phyloP scores from a whole-genome alignment of 1,140 invertebrate genomes.

The Orius laevigatus region DNA sequence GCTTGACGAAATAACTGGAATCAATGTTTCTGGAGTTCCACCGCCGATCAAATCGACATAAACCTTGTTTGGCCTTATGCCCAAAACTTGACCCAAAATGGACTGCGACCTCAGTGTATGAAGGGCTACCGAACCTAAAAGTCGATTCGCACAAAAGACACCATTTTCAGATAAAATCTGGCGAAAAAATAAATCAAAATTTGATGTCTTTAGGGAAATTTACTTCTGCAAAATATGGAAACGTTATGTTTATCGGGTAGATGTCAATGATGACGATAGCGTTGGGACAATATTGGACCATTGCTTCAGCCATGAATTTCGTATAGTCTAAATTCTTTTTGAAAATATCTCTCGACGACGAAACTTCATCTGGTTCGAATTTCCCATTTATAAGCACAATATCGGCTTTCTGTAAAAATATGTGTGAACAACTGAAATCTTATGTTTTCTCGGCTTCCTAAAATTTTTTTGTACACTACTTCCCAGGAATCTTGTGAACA shows the following conservation, averaged over 20 bases:
- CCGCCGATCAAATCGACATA: too few species aligned
- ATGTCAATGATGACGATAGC: slow-evolving; percentile 10
- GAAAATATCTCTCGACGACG: slow-evolving; percentile 6
- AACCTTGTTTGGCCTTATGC: too few species aligned
- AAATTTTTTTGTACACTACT: background rate
- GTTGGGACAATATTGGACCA: slow-evolving; percentile 6
- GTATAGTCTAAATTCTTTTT: slow-evolving; percentile 7
- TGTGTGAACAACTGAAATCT: background rate
- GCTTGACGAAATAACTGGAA: too few species aligned
- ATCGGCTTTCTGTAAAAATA: slow-evolving; percentile 13
- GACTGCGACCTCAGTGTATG: too few species aligned
- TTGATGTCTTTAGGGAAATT: too few species aligned
- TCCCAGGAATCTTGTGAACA: too few species aligned
- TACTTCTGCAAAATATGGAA: slow-evolving; percentile 16
- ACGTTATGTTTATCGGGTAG: slow-evolving; percentile 11
- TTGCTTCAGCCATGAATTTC: slow-evolving; percentile 3
- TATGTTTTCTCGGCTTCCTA: background rate
- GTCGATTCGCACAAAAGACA: too few species aligned
- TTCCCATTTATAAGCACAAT: slow-evolving; percentile 14
- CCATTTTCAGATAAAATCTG: too few species aligned
- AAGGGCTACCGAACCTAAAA: too few species aligned
- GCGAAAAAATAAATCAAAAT: too few species aligned
- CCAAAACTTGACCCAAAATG: too few species aligned
- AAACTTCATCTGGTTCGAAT: background rate
- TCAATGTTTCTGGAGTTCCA: too few species aligned